phyloP scores from a whole-genome alignment of 1,140 invertebrate species.

The Zaprionus vittiger region DNA sequence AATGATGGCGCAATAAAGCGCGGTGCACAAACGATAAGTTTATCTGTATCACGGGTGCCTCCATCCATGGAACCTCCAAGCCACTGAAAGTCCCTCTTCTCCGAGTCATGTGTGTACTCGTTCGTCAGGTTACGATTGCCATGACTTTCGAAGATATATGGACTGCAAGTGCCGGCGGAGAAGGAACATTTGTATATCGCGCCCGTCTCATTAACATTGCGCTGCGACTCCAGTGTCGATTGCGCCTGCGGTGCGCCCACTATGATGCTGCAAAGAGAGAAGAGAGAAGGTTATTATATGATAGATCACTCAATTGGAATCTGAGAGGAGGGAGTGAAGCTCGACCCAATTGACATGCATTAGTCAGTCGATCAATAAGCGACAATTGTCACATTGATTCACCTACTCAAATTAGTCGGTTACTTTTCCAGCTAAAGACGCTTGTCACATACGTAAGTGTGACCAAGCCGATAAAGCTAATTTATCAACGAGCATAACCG shows the following conservation, averaged over 20 bases:
- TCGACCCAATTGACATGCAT: constrained; percentile 28
- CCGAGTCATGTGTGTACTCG: constrained; percentile 70
- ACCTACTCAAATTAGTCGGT: constrained; percentile 33
- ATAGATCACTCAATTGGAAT: constrained; percentile 4
- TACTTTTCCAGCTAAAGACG: constrained; percentile 43
- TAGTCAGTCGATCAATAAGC: constrained; percentile 38
- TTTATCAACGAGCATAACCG: constrained; percentile 32
- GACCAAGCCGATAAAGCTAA: constrained; percentile 24
- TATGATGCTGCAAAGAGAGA: constrained; percentile 59
- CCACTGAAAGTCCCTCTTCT: constrained; percentile 76
- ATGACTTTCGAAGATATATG: constrained; percentile 66
- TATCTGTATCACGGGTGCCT: constrained; percentile 66
- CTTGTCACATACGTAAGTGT: neutral
- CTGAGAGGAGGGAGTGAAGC: constrained; percentile 2
- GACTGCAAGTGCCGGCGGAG: constrained; percentile 53
- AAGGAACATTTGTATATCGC: constrained; percentile 78
- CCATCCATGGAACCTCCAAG: constrained; percentile 82
- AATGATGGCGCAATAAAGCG: constrained; percentile 60
- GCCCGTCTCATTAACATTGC: constrained; percentile 77
- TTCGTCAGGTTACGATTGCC: constrained; percentile 53
- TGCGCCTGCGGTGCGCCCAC: constrained; percentile 82
- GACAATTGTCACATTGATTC: constrained; percentile 22
- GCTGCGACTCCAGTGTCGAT: constrained; percentile 74
- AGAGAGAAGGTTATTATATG: neutral
- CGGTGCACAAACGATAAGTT: constrained; percentile 79